Percentiles rank a stretch among this genome's conserved stretches.
Evolutionary conservation across 2,113 vertebrate species (phyloP).

Genomic region (Bos indicus): DNA sequence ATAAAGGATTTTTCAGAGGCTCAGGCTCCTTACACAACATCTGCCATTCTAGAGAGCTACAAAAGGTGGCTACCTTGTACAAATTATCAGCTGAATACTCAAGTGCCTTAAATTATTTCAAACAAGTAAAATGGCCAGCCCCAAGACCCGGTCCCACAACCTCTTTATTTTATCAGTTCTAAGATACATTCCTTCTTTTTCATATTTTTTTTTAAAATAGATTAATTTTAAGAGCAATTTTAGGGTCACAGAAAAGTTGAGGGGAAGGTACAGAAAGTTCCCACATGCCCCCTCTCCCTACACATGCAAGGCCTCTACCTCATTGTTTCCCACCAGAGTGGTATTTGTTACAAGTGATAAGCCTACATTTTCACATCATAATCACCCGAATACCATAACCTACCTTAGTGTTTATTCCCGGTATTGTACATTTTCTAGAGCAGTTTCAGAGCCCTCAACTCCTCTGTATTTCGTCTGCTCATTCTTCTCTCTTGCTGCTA

Average conservation of each 20-base stretch:
- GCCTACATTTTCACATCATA: neutral
- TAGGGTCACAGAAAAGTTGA: neutral
- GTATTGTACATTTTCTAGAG: neutral
- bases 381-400: neutral
- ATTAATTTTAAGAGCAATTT: neutral
- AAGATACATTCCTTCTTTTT: neutral
- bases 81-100: neutral
- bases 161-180: neutral
- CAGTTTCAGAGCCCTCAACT: neutral
- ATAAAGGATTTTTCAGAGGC: neutral
- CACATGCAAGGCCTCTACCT: neutral
- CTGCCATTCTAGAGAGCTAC: neutral
- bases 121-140: neutral
- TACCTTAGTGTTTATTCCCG: neutral
- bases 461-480: neutral
- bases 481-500: neutral
- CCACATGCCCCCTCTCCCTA: neutral
- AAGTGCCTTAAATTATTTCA: neutral
- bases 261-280: neutral
- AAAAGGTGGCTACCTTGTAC: neutral
- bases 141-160: accelerated
- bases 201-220: neutral
- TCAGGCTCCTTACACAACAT: neutral
- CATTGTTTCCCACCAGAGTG: neutral
- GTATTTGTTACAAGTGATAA: neutral